Conservation (phyloP, 2,888 invertebrate species). For the Heliconius sara region DNA sequence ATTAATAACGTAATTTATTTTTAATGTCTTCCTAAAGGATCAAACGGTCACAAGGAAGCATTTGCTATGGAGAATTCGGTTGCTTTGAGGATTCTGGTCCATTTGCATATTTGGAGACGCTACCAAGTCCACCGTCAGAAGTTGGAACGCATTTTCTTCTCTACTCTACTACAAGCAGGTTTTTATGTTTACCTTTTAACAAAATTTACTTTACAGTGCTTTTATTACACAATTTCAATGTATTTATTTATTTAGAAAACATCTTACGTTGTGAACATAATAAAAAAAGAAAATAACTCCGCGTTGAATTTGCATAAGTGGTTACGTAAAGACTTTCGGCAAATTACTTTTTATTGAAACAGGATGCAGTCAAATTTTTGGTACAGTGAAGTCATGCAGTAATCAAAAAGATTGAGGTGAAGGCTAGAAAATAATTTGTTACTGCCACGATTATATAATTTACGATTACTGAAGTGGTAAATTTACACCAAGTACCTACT, state of each 20-base stretch:
- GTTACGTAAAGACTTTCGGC: conserved; percentile 14
- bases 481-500: not conserved
- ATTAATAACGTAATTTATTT: not conserved
- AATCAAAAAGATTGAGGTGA: conserved; percentile 15
- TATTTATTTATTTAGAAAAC: not conserved
- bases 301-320: conserved; percentile 6
- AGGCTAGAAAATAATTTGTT: conserved; percentile 10
- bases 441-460: conserved; percentile 25
- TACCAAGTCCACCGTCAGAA: conserved; percentile 93
- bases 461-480: not conserved
- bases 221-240: not conserved
- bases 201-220: not conserved
- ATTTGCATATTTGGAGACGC: conserved; percentile 94
- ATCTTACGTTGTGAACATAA: not conserved
- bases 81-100: conserved; percentile 96
- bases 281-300: not conserved
- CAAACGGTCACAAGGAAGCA: conserved; percentile 91
- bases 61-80: conserved; percentile 95
- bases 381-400: conserved; percentile 17
- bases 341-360: conserved; percentile 10
- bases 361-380: conserved; percentile 27
- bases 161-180: conserved; percentile 88
- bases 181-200: conserved; percentile 46
- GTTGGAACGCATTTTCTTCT: conserved; percentile 93
- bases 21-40: conserved; percentile 71